A percentile compares a stretch with the other conserved stretches of the same genome.
Evolutionary conservation across 2,797 vertebrate species (phyloP).

Genomic region (Crypturellus tataupa): DNA sequence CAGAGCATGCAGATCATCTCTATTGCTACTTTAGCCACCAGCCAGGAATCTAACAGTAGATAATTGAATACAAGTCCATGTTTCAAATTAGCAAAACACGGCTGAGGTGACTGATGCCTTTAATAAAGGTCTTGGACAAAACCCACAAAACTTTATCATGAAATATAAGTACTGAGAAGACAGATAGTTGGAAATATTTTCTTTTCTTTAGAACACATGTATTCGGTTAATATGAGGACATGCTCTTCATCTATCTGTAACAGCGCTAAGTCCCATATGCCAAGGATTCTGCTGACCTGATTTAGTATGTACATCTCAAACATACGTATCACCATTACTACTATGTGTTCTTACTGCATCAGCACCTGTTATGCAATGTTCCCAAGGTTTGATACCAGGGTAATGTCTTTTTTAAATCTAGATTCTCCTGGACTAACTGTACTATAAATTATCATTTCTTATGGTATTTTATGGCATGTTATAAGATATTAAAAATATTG

Average conservation of each 20-base stretch:
- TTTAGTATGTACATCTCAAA: rapidly evolving
- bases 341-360: not conserved
- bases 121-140: not conserved
- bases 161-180: not conserved
- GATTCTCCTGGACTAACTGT: not conserved
- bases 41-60: not conserved
- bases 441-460: not conserved
- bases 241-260: not conserved
- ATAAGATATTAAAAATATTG: not conserved
- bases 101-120: not conserved
- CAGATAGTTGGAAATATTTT: not conserved
- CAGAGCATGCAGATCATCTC: rapidly evolving
- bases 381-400: not conserved
- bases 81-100: not conserved
- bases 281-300: not conserved
- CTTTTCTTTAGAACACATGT: not conserved
- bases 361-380: rapidly evolving
- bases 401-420: not conserved
- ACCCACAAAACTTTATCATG: not conserved
- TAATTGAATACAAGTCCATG: not conserved
- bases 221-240: not conserved
- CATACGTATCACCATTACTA: not conserved
- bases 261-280: not conserved
- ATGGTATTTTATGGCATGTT: not conserved
- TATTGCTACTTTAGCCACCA: not conserved